Conservation (phyloP, 2,888 invertebrate species). For the Gibbula magus region DNA sequence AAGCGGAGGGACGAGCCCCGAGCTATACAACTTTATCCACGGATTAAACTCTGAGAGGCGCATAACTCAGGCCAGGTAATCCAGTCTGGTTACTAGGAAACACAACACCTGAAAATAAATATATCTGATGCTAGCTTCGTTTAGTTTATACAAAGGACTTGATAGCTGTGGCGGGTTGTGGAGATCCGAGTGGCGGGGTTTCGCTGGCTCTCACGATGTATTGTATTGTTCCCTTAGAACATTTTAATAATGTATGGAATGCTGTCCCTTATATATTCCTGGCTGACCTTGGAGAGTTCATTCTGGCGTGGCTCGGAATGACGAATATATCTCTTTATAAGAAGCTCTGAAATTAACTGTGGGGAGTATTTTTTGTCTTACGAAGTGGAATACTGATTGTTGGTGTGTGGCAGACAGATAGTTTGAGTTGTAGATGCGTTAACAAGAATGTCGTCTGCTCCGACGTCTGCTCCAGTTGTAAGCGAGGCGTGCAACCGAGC, state of each 20-base stretch:
- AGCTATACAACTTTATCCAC: too few relatives aligned
- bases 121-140: conserved; percentile 1
- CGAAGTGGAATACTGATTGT: background rate
- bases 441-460: background rate
- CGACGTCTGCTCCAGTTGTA: background rate
- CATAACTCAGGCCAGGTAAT: background rate
- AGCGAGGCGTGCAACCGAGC: background rate
- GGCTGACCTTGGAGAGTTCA: background rate
- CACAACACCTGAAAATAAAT: background rate
- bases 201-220: background rate
- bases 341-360: too few relatives aligned
- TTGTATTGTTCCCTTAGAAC: background rate
- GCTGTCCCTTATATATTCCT: background rate
- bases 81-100: background rate
- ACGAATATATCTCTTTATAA: background rate
- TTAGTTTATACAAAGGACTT: conserved; percentile 1
- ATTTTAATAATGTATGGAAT: conserved; percentile 1
- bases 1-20: too few relatives aligned
- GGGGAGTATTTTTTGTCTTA: too few relatives aligned
- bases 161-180: background rate
- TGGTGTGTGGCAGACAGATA: background rate
- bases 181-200: background rate
- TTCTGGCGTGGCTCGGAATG: background rate
- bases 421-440: background rate
- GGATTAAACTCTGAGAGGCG: background rate